Evolutionary conservation across 1,140 invertebrate genomes (phyloP), one percentile per base, ranked within the genome.

Genomic region (Camponotus pennsylvanicus): DNA sequence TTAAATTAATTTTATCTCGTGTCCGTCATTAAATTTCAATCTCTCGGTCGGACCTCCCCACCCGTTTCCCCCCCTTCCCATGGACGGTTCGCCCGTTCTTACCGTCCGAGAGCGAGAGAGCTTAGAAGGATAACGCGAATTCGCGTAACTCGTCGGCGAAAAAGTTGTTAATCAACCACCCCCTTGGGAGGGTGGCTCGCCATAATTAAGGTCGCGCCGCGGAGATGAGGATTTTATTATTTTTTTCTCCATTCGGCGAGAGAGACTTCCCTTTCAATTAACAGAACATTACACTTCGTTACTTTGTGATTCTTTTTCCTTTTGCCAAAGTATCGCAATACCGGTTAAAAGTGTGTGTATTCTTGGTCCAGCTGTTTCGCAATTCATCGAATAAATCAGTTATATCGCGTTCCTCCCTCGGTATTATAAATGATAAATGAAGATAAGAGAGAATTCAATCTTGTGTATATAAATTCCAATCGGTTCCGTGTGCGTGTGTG

Each of bases 1-100:
- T 93, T 95, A 94, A 95, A 95, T 95, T 95, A 95, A 95, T 95
- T 95, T 95, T 95, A 95, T 95, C 94, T 95, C 92, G 92, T 94
- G 91, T 93, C 87, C 86, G 88, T 63, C 85, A 93, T 95, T 93
- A 94, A 94, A 94, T 94, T 94, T 93, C 69, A 86, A 94, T 93
- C 69, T 77, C 66, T 63, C 66, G 79, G 59, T 32, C 27, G 27
- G 55, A 59, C 34, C 70, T 13, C 37, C 0, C 37, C 37, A 6
- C 37, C 37, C 37, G 3, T 40, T 40, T 1, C 27, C 27, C 3
- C 75, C 42, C 6, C 6, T 4, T 15, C 15, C 15, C 61, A 11
- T 4, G 27, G 27, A 27, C 27, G 15, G 63, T 71, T 70, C 52
- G 32, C 32, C 5, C 42, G 7, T 34, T 45, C 42, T 45, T n/a